A percentile compares a stretch with the other conserved stretches of the same genome.
These are phyloP conservation scores for Lateolabrax maculatus DNA, from an alignment of 2,797 vertebrate genomes.

Conservation along the genomic window DNA sequence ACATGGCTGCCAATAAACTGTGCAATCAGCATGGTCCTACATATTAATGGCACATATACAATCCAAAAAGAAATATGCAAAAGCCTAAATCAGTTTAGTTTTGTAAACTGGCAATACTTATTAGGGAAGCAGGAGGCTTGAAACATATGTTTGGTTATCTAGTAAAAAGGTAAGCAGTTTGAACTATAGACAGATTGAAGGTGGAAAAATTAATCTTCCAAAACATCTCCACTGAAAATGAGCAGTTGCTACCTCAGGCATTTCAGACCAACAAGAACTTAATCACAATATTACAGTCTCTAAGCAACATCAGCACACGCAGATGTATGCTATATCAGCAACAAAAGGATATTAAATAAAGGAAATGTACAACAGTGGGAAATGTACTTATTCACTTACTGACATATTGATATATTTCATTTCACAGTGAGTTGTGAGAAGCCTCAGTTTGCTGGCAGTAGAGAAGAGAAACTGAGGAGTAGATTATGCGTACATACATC, in stretches of 20 bases:
- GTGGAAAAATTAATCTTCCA: constrained; percentile 34
- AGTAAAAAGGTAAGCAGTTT: constrained; percentile 13
- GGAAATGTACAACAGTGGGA: constrained; percentile 36
- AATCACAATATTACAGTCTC: constrained; percentile 46
- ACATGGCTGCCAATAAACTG: background rate
- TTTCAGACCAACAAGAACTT: constrained; percentile 54
- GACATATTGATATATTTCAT: constrained; percentile 47
- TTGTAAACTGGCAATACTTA: background rate
- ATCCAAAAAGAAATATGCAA: background rate
- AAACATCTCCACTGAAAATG: constrained; percentile 31
- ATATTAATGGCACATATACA: background rate
- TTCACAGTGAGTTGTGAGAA: constrained; percentile 21
- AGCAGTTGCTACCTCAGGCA: constrained; percentile 34
- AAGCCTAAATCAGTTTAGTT: background rate
- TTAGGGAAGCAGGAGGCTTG: constrained; percentile 4
- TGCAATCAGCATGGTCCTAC: background rate
- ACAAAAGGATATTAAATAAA: constrained; percentile 46
- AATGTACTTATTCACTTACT: constrained; percentile 46
- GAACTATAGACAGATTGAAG: constrained; percentile 21
- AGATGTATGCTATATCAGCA: constrained; percentile 18
- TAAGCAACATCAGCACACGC: constrained; percentile 37
- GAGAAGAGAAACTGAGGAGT: constrained; percentile 18
- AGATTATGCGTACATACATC: constrained; percentile 19
- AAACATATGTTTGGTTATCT: background rate
- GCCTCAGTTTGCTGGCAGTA: constrained; percentile 4